These are phyloP conservation scores for Boloria selene DNA, from an alignment of 2,888 invertebrate species.

Conservation along the genomic window DNA sequence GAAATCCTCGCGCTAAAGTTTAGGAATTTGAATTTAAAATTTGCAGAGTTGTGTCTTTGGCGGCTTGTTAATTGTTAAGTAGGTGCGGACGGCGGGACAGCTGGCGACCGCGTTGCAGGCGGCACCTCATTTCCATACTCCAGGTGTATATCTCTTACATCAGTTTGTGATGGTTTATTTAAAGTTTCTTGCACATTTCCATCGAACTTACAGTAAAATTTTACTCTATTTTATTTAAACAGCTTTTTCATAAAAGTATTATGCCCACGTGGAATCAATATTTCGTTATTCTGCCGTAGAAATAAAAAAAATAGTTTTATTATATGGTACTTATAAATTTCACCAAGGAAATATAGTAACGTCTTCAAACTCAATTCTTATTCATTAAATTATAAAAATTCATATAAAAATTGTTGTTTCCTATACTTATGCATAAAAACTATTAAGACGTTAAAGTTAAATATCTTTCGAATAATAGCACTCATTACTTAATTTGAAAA, in stretches of 20 bases:
- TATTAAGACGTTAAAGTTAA: too few species aligned
- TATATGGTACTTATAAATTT: neutral
- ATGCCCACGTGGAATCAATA: too few species aligned
- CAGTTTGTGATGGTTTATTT: conserved; percentile 12
- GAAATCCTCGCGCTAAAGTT: conserved; percentile 54
- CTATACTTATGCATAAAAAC: too few species aligned
- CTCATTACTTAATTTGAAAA: too few species aligned
- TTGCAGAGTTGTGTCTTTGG: conserved; percentile 57
- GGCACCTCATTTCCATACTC: conserved; percentile 43
- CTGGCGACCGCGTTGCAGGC: conserved; percentile 51
- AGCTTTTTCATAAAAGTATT: too few species aligned
- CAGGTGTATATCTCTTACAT: conserved; percentile 35
- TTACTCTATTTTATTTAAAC: neutral
- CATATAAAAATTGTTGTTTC: too few species aligned
- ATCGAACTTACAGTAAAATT: neutral
- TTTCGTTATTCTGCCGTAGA: too few species aligned
- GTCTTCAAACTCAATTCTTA: neutral
- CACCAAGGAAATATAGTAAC: neutral
- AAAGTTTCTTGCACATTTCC: conserved; percentile 18
- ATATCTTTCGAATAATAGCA: too few species aligned
- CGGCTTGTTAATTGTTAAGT: conserved; percentile 70
- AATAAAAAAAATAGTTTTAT: too few species aligned
- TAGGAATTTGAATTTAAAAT: conserved; percentile 74
- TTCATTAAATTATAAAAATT: too few species aligned
- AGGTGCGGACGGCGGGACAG: conserved; percentile 52